A percentile compares a stretch with the other conserved stretches of the same genome.
These are phyloP conservation scores for Laupala kohalensis DNA, from an alignment of 1,140 invertebrate genomes.

Conservation along the genomic window DNA sequence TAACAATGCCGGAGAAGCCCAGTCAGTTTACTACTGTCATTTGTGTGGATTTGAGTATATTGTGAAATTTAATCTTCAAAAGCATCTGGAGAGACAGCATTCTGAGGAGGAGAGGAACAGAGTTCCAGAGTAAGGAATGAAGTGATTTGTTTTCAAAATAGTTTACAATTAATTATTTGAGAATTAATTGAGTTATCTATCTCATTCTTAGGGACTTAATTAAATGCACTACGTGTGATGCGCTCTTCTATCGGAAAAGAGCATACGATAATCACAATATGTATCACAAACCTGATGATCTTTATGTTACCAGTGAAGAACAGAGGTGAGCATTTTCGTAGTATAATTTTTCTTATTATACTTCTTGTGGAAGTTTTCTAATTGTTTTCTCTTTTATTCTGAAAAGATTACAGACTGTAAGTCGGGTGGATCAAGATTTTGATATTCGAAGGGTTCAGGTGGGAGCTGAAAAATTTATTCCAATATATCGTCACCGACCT, in stretches of 20 bases:
- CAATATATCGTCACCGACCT: conserved; percentile 16
- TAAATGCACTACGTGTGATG: conserved; percentile 46
- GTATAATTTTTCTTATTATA: not conserved
- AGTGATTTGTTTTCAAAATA: not conserved
- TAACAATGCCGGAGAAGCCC: conserved; percentile 38
- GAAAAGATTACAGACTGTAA: conserved; percentile 37
- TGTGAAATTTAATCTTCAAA: conserved; percentile 50
- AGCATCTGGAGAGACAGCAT: conserved; percentile 45
- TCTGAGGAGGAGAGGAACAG: conserved; percentile 36
- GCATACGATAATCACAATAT: conserved; percentile 48
- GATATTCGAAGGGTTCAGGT: conserved; percentile 37
- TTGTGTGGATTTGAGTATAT: conserved; percentile 53
- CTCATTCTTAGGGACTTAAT: conserved; percentile 20
- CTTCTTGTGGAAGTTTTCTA: not conserved
- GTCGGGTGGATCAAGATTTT: conserved; percentile 43
- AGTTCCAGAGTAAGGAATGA: conserved; percentile 28
- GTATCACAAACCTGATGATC: conserved; percentile 45
- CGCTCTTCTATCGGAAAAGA: conserved; percentile 48
- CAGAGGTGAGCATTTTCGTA: conserved; percentile 29
- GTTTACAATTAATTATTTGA: not conserved
- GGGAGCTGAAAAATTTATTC: conserved; percentile 32
- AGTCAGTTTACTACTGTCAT: conserved; percentile 50
- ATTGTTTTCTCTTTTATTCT: not conserved
- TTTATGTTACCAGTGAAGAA: conserved; percentile 48
- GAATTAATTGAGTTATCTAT: not conserved